Evolutionary conservation across 2,113 vertebrate species (phyloP), one percentile per base, ranked within the genome.

Genomic region (Murina feae): DNA sequence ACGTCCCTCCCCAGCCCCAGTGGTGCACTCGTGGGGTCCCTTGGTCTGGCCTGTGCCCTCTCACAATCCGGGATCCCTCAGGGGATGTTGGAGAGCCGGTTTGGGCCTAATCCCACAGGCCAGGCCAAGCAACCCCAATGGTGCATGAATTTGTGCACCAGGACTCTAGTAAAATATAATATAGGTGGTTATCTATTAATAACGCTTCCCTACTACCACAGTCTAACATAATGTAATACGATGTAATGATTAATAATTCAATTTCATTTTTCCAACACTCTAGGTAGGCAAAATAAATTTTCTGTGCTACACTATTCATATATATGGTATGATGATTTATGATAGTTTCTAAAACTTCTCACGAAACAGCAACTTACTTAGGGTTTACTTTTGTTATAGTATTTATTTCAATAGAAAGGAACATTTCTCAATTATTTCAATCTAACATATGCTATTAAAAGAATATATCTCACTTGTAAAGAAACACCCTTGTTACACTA

Each of bases 271-370:
- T 55, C 89, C 5, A 92, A 63, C 25, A 69, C 32, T 74, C 53
- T 47, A 60, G 8, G 16, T 30, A 69, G 25, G n/a, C 89, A 79
- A 90, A 87, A 37, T 63, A 51, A 66, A 76, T 78, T 65, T 66
- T 90, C 72, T 89, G 49, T 39, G 42, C 9, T 49, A 90, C 14
- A 55, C 39, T 68, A 28, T 75, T 87, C 6, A 66, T 63, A 66
- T 75, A 47, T 23, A 71, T 39, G 69, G 20, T 14, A 65, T 35
- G 76, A 20, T 82, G 9, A 28, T 68, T 51, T 82, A 44, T 60
- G n/a, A 86, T 28, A 81, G 30, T 78, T 94, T 92, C 89, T 79
- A 83, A 94, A 96, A 90, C 37, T 93, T 69, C 81, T 83, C 44
- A 90, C 17, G 23, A 72, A 79, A 60, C 44, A 55, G 28, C 39